Percentiles rank a stretch among this genome's conserved stretches.
Evolutionary conservation across 2,113 vertebrate genomes (phyloP).

Genomic region (Cololabis saira): DNA sequence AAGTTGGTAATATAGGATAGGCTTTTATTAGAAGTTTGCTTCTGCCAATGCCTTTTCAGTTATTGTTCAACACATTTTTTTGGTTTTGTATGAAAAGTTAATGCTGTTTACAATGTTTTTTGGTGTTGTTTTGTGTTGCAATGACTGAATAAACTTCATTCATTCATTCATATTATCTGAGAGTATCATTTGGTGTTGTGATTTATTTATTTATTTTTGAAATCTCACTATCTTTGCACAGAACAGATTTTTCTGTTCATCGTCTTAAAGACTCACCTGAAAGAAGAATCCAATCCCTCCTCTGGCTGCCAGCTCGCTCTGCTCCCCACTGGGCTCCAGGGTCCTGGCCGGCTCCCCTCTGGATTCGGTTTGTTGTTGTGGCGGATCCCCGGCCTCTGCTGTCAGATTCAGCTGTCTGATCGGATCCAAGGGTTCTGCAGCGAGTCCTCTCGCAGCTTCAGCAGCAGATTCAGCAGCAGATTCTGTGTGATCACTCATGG

Average conservation of each 20-base stretch:
- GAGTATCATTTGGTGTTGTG: no score
- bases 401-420: conserved; percentile 22
- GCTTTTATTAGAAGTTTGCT: no score
- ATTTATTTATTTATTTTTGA: no score
- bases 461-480: conserved; percentile 44
- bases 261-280: conserved; percentile 62
- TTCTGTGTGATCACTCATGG: conserved; percentile 85
- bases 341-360: conserved; percentile 10
- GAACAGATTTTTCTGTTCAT: not conserved
- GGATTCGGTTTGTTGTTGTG: conserved; percentile 25
- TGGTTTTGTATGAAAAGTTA: no score
- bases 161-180: no score
- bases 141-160: no score
- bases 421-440: conserved; percentile 23
- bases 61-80: no score
- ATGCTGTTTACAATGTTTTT: no score
- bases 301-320: conserved; percentile 71
- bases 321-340: conserved; percentile 72
- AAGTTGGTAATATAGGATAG: no score
- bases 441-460: not conserved
- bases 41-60: no score
- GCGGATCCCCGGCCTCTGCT: not conserved
- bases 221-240: not conserved
- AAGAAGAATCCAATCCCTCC: conserved; percentile 86
- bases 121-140: no score